Conservation (phyloP, 1,140 invertebrate genomes). For the Caenorhabditis inopinata region DNA sequence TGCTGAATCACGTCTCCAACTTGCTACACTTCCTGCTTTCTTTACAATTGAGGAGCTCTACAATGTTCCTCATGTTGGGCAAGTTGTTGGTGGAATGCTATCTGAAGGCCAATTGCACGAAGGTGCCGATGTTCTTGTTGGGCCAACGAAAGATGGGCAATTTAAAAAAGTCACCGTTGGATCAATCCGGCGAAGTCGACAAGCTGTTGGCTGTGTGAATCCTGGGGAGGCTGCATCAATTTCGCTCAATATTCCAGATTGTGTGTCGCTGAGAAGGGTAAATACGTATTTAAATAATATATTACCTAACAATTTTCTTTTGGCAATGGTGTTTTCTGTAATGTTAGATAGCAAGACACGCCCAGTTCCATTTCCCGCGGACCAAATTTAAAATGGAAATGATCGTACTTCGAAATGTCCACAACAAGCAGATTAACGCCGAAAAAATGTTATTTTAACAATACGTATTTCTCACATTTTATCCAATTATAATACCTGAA, state of each 20-base stretch:
- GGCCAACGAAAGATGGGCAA: constrained; percentile 68
- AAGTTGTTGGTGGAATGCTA: constrained; percentile 82
- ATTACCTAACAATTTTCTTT: no score
- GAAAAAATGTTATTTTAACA: no score
- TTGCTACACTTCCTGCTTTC: constrained; percentile 73
- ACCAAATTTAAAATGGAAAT: no score
- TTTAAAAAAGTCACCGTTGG: constrained; percentile 59
- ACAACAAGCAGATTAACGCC: no score
- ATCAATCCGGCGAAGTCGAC: constrained; percentile 54
- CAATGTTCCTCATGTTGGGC: constrained; percentile 73
- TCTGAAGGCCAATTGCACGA: constrained; percentile 81
- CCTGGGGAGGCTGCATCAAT: constrained; percentile 80
- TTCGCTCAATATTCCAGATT: constrained; percentile 35
- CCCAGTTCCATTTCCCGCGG: no score
- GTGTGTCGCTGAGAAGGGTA: constrained; percentile 32
- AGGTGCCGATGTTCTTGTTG: constrained; percentile 77
- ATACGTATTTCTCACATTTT: no score
- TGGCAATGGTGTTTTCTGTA: no score
- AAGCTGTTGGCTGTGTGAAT: constrained; percentile 72
- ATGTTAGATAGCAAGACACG: no score
- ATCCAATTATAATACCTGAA: no score
- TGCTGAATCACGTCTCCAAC: constrained; percentile 30
- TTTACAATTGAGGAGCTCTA: constrained; percentile 93
- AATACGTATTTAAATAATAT: neutral
- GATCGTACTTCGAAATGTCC: no score